These are phyloP conservation scores for Ichneumon xanthorius DNA, from an alignment of 2,888 invertebrate genomes.

Conservation along the genomic window DNA sequence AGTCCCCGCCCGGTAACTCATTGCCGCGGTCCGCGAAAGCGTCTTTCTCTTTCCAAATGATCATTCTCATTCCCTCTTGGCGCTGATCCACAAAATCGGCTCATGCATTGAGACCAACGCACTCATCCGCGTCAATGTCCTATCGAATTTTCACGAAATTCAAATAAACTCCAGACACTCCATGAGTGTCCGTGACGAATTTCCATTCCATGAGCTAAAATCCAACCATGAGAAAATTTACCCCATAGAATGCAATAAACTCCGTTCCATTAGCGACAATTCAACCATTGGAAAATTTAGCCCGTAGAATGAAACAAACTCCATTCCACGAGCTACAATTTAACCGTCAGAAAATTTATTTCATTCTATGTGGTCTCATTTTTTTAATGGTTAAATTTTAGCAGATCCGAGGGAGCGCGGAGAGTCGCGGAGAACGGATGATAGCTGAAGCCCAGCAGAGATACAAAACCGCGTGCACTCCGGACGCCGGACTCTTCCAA, in stretches of 20 bases:
- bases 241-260: not conserved
- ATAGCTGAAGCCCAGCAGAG: slow-evolving; percentile 36
- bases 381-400: slow-evolving; percentile 32
- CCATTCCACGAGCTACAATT: not conserved
- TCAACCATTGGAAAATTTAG: not conserved
- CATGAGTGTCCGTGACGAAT: not conserved
- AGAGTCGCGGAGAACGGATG: slow-evolving; percentile 38
- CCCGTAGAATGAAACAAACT: not conserved
- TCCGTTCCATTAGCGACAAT: not conserved
- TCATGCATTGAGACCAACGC: slow-evolving; percentile 30
- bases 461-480: slow-evolving; percentile 20
- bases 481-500: slow-evolving; percentile 41
- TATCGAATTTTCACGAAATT: slow-evolving; percentile 34
- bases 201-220: not conserved
- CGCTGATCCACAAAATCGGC: slow-evolving; percentile 79
- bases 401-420: slow-evolving; percentile 34
- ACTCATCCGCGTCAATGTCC: slow-evolving; percentile 42
- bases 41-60: slow-evolving; percentile 48
- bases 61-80: slow-evolving; percentile 76
- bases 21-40: slow-evolving; percentile 74
- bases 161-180: not conserved
- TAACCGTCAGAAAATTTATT: not conserved
- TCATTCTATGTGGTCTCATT: not conserved
- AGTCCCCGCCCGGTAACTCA: slow-evolving; percentile 84
- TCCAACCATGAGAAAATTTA: not conserved